Evolutionary conservation across 2,113 vertebrate species (phyloP), one percentile per base, ranked within the genome.

Genomic region (Hemibagrus wyckioides): DNA sequence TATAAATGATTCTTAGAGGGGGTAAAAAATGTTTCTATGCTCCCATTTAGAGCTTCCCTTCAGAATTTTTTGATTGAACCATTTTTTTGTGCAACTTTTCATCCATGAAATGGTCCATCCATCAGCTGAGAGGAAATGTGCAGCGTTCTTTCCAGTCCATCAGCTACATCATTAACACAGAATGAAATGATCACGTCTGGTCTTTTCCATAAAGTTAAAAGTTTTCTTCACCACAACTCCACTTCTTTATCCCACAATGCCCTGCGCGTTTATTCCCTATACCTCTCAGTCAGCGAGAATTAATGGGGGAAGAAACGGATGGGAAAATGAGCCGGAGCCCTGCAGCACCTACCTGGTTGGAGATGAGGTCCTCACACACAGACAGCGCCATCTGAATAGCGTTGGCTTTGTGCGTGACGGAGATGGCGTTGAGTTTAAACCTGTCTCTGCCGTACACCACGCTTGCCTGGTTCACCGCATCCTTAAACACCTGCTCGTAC

Each of bases 331-430:
- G 52, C 8, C 10, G 17, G 76, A 80, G 19, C 79, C 79, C 23
- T 2, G 17, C 14, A 36, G 33, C 44, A 94, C 94, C 82, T 93
- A 98, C 98, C 97, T 99, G 98, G 94, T 96, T 96, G 92, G 97
- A 99, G 96, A 99, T 99, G 93, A 99, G 97, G 93, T 98, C 97
- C 94, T 99, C 98, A 86, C 98, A 99, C 89, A 99, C 98, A 15
- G 98, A 98, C 92, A 99, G 95, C 10, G 98, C 98, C 98, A 99
- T 99, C 95, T 99, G 97, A 93, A 99, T 99, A 91, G 98, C 98
- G 90, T 99, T 99, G 94, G 97, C 96, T 89, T 97, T 97, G 95
- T 99, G 98, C 0, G 97, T 99, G 94, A 99, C 98, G 0, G 97
- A 97, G 92, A 98, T 99, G 95, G 97, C 98, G 83, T 98, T 99